Evolutionary conservation across 37 sponge, comb jelly and placozoan species (phyloP).

Genomic region (Chondrilla cf. caribensis): DNA sequence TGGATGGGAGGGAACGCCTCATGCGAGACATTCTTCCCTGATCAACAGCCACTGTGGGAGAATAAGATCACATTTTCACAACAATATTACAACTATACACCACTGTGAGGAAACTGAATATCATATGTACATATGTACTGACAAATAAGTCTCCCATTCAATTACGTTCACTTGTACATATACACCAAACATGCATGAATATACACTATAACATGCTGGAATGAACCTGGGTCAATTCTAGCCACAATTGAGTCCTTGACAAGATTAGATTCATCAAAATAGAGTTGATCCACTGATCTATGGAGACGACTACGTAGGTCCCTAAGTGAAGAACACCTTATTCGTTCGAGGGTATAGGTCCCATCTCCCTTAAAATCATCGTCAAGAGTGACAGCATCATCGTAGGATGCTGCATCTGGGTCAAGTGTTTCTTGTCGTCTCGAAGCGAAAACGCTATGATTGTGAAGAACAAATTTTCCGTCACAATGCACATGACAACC

Average conservation of each 20-base stretch:
- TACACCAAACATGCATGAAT: no score
- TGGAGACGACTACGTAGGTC: not conserved
- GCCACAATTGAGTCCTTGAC: slow-evolving; percentile 9
- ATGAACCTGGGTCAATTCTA: not conserved
- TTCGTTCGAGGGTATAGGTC: not conserved
- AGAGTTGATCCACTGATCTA: not conserved
- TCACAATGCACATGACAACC: not conserved
- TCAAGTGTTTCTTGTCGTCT: not conserved
- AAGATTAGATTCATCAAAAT: not conserved
- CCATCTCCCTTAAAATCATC: slow-evolving; percentile 8
- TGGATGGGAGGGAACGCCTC: slow-evolving; percentile 26
- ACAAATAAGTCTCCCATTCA: no score
- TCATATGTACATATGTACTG: no score
- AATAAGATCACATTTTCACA: no score
- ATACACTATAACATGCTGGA: no score
- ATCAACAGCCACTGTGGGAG: not conserved
- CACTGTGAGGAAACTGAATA: not conserved
- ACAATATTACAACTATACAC: no score
- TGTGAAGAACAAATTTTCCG: not conserved
- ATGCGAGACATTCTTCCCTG: not conserved
- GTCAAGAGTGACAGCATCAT: not conserved
- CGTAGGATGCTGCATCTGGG: slow-evolving; percentile 4
- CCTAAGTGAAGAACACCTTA: not conserved
- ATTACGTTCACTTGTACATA: no score
- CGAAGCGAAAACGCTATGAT: not conserved